phyloP scores from a whole-genome alignment of 2,888 invertebrate genomes.

The Microplitis manilae region DNA sequence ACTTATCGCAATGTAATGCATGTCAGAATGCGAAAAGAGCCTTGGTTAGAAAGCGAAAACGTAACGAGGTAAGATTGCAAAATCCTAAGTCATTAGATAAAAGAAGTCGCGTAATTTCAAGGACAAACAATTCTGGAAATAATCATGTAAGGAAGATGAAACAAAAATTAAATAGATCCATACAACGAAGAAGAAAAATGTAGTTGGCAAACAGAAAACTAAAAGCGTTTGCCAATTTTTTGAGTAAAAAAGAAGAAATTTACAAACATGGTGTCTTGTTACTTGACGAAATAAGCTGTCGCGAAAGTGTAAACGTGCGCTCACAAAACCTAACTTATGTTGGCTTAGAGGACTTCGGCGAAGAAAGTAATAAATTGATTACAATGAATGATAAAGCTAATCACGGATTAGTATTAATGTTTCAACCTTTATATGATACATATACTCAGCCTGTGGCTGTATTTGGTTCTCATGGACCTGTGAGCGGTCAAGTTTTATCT shows the following conservation, averaged over 20 bases:
- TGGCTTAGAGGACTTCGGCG: constrained; percentile 43
- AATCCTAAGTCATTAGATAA: not conserved
- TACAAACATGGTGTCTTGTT: constrained; percentile 43
- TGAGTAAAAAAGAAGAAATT: constrained; percentile 35
- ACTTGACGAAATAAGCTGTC: constrained; percentile 43
- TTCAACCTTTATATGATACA: constrained; percentile 44
- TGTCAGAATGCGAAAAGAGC: not conserved
- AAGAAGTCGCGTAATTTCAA: not conserved
- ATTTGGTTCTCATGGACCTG: constrained; percentile 42
- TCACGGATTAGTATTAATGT: constrained; percentile 49
- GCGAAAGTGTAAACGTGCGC: constrained; percentile 41
- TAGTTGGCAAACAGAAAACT: not conserved
- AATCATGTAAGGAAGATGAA: not conserved
- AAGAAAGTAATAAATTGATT: not conserved
- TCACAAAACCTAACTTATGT: constrained; percentile 29
- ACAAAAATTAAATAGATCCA: not conserved
- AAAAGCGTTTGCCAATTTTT: constrained; percentile 24
- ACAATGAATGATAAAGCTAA: constrained; percentile 41
- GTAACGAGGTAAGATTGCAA: not conserved
- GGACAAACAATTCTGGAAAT: not conserved
- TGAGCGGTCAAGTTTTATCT: constrained; percentile 35
- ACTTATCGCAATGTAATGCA: not conserved
- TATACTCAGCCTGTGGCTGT: constrained; percentile 48
- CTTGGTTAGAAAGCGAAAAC: not conserved
- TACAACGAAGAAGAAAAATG: not conserved